These are phyloP conservation scores for Ichneumon xanthorius DNA, from an alignment of 2,888 invertebrate genomes.

Conservation along the genomic window DNA sequence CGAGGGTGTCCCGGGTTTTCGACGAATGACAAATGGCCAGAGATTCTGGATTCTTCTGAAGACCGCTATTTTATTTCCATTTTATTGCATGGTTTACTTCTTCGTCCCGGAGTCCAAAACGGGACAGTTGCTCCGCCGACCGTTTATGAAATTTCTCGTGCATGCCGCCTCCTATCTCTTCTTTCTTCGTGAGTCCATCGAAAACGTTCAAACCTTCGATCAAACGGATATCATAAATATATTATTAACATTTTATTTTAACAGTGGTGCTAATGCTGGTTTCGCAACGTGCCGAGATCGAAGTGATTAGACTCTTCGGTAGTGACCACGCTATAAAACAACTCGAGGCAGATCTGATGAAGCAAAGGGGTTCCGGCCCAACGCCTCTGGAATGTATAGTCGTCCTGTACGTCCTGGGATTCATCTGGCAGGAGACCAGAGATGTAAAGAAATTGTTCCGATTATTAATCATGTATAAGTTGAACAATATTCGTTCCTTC, in stretches of 20 bases:
- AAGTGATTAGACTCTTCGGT: conserved; percentile 90
- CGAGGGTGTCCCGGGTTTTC: conserved; percentile 97
- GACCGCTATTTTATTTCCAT: conserved; percentile 94
- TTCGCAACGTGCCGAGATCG: conserved; percentile 94
- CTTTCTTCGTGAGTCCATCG: conserved; percentile 92
- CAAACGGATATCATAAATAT: neutral
- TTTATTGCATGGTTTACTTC: conserved; percentile 95
- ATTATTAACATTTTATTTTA: neutral
- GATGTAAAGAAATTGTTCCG: conserved; percentile 85
- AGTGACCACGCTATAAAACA: conserved; percentile 89
- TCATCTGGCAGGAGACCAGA: conserved; percentile 96
- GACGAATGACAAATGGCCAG: conserved; percentile 91
- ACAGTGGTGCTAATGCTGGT: conserved; percentile 97
- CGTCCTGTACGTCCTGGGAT: conserved; percentile 93
- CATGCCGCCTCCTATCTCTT: conserved; percentile 97
- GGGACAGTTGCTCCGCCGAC: conserved; percentile 95
- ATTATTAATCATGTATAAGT: neutral
- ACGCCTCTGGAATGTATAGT: conserved; percentile 94
- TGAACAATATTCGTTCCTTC: conserved; percentile 7
- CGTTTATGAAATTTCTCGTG: conserved; percentile 98
- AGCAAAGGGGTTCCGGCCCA: conserved; percentile 94
- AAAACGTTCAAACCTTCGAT: conserved; percentile 27
- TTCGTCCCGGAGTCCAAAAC: conserved; percentile 92
- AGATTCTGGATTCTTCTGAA: conserved; percentile 91
- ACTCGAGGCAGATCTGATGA: conserved; percentile 88